These are phyloP conservation scores for Rhyacophila evoluta DNA, from an alignment of 2,888 invertebrate genomes.

Conservation along the genomic window DNA sequence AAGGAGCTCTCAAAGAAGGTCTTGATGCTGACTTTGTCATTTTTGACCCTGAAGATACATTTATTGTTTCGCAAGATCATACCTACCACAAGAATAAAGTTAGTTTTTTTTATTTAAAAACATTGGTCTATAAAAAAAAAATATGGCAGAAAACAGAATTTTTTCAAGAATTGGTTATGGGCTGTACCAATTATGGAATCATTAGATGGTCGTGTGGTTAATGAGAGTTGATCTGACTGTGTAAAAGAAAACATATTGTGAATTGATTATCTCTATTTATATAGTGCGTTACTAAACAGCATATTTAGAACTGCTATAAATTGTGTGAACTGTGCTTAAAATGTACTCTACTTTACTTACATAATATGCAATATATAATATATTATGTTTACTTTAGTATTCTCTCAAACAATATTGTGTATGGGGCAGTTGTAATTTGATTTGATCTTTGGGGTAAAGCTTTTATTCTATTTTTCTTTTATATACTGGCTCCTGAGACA, in stretches of 20 bases:
- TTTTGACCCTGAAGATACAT: constrained; percentile 75
- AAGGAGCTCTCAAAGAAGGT: constrained; percentile 74
- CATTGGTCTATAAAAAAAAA: neutral
- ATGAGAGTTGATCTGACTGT: neutral
- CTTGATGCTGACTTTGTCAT: constrained; percentile 80
- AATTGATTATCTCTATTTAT: too few species aligned
- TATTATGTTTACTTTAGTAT: too few species aligned
- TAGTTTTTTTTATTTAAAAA: constrained; percentile 45
- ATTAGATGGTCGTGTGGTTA: neutral
- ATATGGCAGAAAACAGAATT: too few species aligned
- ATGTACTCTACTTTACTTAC: too few species aligned
- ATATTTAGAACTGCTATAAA: too few species aligned
- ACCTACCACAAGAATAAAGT: constrained; percentile 80
- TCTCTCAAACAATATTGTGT: neutral
- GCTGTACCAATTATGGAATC: neutral
- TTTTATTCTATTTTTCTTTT: neutral
- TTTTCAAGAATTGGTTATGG: neutral
- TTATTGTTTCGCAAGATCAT: constrained; percentile 69
- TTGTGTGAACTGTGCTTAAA: too few species aligned
- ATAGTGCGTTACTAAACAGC: too few species aligned
- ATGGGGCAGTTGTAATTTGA: neutral
- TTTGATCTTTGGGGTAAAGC: neutral
- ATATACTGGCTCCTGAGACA: neutral
- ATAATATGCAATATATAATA: too few species aligned
- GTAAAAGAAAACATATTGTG: neutral